phyloP scores from a whole-genome alignment of 2,113 vertebrate species.

The Boleophthalmus pectinirostris region DNA sequence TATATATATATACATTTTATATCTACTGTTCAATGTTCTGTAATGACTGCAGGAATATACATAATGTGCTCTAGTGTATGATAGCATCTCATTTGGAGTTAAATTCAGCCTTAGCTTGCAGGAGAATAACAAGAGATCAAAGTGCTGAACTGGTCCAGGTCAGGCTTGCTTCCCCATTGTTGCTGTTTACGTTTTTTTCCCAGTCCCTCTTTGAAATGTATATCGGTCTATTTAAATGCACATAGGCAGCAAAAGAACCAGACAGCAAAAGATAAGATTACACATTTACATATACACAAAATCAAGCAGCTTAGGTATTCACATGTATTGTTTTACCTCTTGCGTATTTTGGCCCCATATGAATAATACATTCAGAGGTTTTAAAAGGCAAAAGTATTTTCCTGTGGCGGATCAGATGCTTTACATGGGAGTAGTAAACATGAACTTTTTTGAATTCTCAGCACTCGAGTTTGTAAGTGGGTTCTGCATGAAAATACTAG shows the following conservation, averaged over 20 bases:
- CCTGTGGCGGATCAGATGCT: slow-evolving; percentile 14
- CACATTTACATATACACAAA: background rate
- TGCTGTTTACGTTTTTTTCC: slow-evolving; percentile 40
- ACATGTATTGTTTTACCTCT: slow-evolving; percentile 24
- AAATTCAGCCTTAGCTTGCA: slow-evolving; percentile 33
- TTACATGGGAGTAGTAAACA: slow-evolving; percentile 16
- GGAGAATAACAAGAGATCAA: slow-evolving; percentile 60
- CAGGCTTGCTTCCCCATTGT: slow-evolving; percentile 36
- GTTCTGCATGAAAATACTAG: background rate
- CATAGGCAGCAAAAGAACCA: slow-evolving; percentile 25
- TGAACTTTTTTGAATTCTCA: slow-evolving; percentile 11
- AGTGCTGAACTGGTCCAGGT: slow-evolving; percentile 48
- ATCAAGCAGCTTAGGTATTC: slow-evolving; percentile 13
- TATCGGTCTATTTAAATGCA: slow-evolving; percentile 49
- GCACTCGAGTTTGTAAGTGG: background rate
- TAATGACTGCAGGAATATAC: slow-evolving; percentile 41
- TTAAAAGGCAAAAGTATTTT: slow-evolving; percentile 36
- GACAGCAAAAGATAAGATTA: slow-evolving; percentile 2
- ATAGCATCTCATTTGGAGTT: slow-evolving; percentile 12
- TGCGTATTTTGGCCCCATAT: slow-evolving; percentile 37
- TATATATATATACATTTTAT: too few relatives aligned
- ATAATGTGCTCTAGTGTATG: slow-evolving; percentile 3
- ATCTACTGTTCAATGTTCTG: background rate
- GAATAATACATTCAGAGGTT: slow-evolving; percentile 59
- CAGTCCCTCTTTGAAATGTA: slow-evolving; percentile 65